Conservation (phyloP, 2,797 vertebrate species). For the Zalophus californianus region DNA sequence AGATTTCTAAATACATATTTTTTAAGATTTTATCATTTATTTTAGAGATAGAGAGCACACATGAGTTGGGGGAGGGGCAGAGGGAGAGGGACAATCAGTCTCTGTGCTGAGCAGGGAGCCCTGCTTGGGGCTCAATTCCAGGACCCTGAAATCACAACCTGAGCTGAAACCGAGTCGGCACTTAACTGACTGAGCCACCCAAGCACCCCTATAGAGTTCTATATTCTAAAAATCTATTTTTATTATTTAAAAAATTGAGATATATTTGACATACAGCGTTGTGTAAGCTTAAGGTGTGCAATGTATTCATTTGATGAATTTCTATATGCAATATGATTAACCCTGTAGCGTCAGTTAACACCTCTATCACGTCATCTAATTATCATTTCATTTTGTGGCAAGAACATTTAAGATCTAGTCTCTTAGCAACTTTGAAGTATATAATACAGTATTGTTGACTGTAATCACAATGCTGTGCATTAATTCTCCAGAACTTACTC, state of each 20-base stretch:
- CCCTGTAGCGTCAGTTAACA: neutral
- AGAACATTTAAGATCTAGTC: neutral
- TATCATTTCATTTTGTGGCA: neutral
- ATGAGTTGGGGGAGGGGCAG: neutral
- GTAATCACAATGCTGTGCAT: neutral
- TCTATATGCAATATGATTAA: neutral
- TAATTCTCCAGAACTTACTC: neutral
- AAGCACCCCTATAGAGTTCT: neutral
- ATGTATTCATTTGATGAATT: neutral
- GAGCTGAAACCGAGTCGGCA: neutral
- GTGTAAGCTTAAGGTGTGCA: neutral
- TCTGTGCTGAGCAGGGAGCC: neutral
- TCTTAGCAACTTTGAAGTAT: slow-evolving; percentile 12
- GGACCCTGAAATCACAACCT: neutral
- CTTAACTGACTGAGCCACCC: neutral
- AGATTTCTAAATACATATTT: neutral
- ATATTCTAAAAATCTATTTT: neutral
- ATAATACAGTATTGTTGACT: neutral
- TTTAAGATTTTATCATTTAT: neutral
- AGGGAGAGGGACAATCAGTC: neutral
- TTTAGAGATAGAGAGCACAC: neutral
- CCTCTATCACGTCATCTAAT: neutral
- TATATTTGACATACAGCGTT: neutral
- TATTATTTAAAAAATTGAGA: neutral
- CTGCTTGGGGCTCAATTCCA: accelerated